phyloP scores from a whole-genome alignment of 2,113 vertebrate genomes.

The Beaufortia kweichowensis region DNA sequence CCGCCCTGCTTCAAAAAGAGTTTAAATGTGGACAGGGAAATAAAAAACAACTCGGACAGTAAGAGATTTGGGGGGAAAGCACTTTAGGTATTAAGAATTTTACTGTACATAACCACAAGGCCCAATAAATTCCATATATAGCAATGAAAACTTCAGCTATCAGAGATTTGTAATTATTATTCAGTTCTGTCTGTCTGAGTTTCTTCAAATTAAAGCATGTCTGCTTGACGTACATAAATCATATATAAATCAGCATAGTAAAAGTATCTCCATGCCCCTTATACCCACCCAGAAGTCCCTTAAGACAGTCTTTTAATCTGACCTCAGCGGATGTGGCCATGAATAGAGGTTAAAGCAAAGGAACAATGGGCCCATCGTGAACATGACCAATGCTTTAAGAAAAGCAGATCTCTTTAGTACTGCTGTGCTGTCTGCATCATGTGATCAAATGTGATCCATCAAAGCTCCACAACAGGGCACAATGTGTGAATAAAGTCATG shows the following conservation, averaged over 20 bases:
- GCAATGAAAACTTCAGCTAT: neutral
- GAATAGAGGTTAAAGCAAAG: no score
- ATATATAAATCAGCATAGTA: no score
- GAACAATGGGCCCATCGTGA: neutral
- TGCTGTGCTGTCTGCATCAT: neutral
- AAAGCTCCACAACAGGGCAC: neutral
- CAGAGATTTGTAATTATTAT: neutral
- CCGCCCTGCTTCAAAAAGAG: conserved; percentile 34
- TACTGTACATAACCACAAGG: conserved; percentile 23
- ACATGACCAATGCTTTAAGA: neutral
- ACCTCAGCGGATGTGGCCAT: conserved; percentile 15
- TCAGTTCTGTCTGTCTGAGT: neutral
- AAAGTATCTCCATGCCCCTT: no score
- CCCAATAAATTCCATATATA: conserved; percentile 39
- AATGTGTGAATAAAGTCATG: neutral
- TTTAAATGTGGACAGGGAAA: conserved; percentile 10
- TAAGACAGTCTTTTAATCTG: conserved; percentile 34
- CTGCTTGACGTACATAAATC: no score
- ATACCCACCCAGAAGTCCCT: no score
- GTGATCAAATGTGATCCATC: neutral
- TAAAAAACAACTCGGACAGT: conserved; percentile 21
- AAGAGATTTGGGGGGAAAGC: conserved; percentile 9
- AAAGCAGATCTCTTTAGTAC: neutral
- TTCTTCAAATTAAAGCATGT: neutral
- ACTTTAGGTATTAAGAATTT: conserved; percentile 24